Percentiles rank a stretch among this genome's conserved stretches.
These are phyloP conservation scores for Micropterix aruncella DNA, from an alignment of 2,888 invertebrate species.

Conservation along the genomic window DNA sequence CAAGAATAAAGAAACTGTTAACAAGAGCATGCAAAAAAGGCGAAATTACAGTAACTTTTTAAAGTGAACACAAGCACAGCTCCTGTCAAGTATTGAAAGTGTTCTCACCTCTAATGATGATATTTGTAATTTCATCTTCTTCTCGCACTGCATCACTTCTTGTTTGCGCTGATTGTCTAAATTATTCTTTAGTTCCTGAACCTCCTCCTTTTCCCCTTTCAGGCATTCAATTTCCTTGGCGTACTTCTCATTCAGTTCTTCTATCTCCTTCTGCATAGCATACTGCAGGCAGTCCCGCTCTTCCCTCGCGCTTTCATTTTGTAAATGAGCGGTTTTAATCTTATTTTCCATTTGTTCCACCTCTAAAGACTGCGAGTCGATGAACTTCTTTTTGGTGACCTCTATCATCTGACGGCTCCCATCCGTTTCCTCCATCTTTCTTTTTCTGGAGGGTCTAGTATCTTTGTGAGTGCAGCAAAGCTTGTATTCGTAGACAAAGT, in stretches of 20 bases:
- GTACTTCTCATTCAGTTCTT: constrained; percentile 17
- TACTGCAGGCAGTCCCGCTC: constrained; percentile 17
- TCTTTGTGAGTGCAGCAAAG: not conserved
- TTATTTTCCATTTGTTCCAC: constrained; percentile 8
- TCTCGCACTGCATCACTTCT: constrained; percentile 9
- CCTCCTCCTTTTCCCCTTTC: constrained; percentile 16
- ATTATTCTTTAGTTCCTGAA: constrained; percentile 17
- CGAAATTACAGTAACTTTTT: too few species aligned
- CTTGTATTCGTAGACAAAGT: constrained; percentile 7
- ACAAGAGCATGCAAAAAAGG: too few species aligned
- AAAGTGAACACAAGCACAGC: too few species aligned
- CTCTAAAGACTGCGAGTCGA: constrained; percentile 4
- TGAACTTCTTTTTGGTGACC: constrained; percentile 7
- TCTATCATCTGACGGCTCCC: constrained; percentile 4
- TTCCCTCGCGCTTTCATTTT: constrained; percentile 9
- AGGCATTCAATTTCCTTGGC: constrained; percentile 15
- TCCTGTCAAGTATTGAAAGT: too few species aligned
- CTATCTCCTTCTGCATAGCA: constrained; percentile 19
- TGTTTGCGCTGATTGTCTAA: constrained; percentile 18
- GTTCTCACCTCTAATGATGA: constrained; percentile 5
- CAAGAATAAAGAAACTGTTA: too few species aligned
- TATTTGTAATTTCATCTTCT: constrained; percentile 6
- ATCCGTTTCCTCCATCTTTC: not conserved
- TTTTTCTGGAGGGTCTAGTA: constrained; percentile 5
- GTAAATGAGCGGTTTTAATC: constrained; percentile 3